Evolutionary conservation across 1,140 invertebrate genomes (phyloP), one percentile per base, ranked within the genome.

Genomic region (Papilio helenus): DNA sequence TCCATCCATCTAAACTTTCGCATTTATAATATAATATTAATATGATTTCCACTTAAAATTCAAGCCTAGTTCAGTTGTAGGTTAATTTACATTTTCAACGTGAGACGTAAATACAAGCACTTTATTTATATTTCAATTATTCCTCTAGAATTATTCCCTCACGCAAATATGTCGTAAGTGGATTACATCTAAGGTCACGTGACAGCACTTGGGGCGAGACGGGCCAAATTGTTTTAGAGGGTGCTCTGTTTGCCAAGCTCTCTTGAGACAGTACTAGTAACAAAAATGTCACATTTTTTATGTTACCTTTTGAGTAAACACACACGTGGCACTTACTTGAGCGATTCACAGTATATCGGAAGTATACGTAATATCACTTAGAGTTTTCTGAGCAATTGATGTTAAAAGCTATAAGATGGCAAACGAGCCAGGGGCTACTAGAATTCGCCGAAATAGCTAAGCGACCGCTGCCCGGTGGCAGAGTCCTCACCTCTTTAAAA

Each of bases 141-240:
- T 68, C 26, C 61, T 68, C 26, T 29, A 34, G 26, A 68, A 29
- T 65, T 65, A 68, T 68, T 68, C 61, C 61, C 14, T 29, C 26
- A 68, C 26, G 61, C 61, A 68, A 68, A 68, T 29, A 34, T 26
- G 23, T 7, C 26, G 61, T 68, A 68, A 68, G 61, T 68, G 26
- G 61, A 68, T 68, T 68, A 68, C 61, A 68, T 29, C 14, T 68
- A 68, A 68, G 61, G 61, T 68, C 61, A 29, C 61, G 14, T 68
- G 61, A 34, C 61, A 29, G 23, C 61, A 34, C 61, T 68, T 26
- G 1, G 61, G 14, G 61, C 26, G 61, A 68, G 26, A 61, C 58
- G 23, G 23, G 61, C 26, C 61, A 68, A 68, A 68, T 68, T 68
- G 61, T 68, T 68, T 68, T 68, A 68, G 61, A 68, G 61, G 61